phyloP scores from a whole-genome alignment of 2,888 invertebrate species.

The Polyommatus icarus region DNA sequence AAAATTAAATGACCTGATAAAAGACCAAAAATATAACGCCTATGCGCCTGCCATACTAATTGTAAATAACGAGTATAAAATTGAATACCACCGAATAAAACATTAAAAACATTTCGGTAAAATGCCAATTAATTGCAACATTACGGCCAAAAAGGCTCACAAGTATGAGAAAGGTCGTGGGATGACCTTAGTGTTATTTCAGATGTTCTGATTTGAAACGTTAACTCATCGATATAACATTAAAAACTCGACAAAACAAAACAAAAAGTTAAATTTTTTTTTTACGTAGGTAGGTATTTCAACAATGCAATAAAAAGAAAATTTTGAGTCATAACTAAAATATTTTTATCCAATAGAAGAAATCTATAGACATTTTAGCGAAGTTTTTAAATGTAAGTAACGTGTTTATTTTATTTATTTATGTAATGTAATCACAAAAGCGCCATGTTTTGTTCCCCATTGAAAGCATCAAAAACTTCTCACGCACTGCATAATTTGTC shows the following conservation, averaged over 20 bases:
- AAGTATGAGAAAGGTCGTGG: not conserved
- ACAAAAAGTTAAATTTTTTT: not conserved
- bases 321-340: no score
- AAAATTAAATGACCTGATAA: no score
- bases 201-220: not conserved
- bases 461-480: not conserved
- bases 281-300: no score
- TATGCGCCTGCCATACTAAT: not conserved
- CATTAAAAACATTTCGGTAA: not conserved
- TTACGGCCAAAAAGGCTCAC: not conserved
- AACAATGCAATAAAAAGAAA: no score
- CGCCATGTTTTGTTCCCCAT: not conserved
- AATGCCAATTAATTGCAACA: slow-evolving; percentile 10
- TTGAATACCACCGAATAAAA: not conserved
- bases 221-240: slow-evolving; percentile 4
- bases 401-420: no score
- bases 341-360: no score
- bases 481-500: slow-evolving; percentile 1
- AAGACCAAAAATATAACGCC: not conserved
- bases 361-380: no score
- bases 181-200: slow-evolving; percentile 5
- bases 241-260: not conserved
- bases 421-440: not conserved
- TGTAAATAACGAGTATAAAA: not conserved
- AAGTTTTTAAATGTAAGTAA: no score